Conservation (phyloP, 2,113 vertebrate species). For the Cnemophilus loriae region DNA sequence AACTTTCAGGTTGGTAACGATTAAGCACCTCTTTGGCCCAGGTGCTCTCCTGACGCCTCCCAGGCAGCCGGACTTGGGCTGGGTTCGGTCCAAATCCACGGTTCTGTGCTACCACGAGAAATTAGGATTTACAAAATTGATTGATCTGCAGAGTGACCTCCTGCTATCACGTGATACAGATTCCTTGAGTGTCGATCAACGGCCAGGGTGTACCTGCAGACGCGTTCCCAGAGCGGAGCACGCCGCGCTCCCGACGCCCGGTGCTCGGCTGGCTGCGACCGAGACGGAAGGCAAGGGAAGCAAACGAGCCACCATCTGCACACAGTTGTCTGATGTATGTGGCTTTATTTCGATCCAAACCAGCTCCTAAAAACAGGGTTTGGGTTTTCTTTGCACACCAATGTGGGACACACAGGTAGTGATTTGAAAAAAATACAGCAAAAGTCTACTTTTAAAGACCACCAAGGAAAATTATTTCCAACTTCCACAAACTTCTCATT, state of each 20-base stretch:
- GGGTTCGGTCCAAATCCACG: accelerated
- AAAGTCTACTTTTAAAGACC: background rate
- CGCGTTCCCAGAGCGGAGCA: too few relatives aligned
- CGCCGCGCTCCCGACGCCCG: background rate
- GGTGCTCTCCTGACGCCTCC: accelerated
- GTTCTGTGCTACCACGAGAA: background rate
- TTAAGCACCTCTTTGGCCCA: too few relatives aligned
- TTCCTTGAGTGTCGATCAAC: slow-evolving; percentile 2
- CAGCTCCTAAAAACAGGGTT: background rate
- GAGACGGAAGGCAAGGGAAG: background rate
- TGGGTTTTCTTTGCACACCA: background rate
- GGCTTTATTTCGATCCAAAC: background rate
- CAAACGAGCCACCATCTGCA: slow-evolving; percentile 4
- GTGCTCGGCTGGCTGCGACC: background rate
- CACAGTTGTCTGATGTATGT: background rate
- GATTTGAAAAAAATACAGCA: background rate
- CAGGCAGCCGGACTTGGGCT: accelerated
- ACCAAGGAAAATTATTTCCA: background rate
- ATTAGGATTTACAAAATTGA: background rate
- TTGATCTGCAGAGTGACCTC: background rate
- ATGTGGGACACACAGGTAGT: accelerated
- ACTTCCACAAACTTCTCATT: background rate
- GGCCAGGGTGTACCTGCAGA: background rate
- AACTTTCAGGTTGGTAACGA: accelerated
- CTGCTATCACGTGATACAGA: background rate